Evolutionary conservation across 2,888 invertebrate genomes (phyloP), one percentile per base, ranked within the genome.

Genomic region (Polyploca ridens): DNA sequence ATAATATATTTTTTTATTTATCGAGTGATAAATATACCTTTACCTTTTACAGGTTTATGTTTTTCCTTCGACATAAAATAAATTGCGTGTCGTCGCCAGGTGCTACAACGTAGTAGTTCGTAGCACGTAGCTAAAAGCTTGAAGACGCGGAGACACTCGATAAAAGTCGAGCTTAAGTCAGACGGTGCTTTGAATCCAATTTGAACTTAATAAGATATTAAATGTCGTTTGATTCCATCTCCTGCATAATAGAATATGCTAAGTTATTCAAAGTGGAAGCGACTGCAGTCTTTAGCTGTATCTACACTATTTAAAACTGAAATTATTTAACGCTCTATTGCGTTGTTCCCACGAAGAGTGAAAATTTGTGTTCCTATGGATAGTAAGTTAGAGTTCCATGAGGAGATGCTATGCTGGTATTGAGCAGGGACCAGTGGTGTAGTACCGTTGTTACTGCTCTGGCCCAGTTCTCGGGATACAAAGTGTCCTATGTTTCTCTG

Each of bases 181-280:
- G 49, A n/a, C 38, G 60, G 62, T 62, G 64, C 61, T 60, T 58
- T n/a, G 62, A 65, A 64, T 68, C 65, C 65, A 68, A 68, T 68
- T 68, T 63, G 64, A 67, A 63, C 60, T 65, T 63, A 65, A 59
- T 62, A 62, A 49, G 58, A 63, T 35, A 54, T 58, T 60, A 64
- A 66, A 64, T 65, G 61, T 61, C 41, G 41, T 19, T 61, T 61
- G n/a, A 61, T 19, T 41, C 41, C 61, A 8, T 61, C 19, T 13
- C 62, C 62, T 63, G 61, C 58, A 63, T 63, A 63, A 61, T 38
- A 58, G 58, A 63, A 46, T 63, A 66, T 64, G 66, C 41, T 58
- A 62, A 66, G 41, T 65, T 63, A 35, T 61, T 14, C 16, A 46
- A 62, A 60, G 33, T 57, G 63, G 16, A 7, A 49, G 7, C 16